Base-by-base conservation (phyloP, 64 coral and sea anemone species). In the Stylophora pistillata region DNA sequence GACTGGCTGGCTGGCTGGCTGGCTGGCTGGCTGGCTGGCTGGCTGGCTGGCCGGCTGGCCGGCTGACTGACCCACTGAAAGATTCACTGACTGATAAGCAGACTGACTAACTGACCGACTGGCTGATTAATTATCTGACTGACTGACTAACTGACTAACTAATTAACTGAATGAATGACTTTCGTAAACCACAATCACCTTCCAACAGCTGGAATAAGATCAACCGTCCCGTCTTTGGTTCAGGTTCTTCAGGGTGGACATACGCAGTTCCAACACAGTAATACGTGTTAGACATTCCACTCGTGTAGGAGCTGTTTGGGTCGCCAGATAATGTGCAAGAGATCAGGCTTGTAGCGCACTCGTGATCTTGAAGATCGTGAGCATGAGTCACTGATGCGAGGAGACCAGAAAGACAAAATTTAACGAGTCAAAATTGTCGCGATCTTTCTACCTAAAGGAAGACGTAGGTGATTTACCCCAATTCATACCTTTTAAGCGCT, bases 191-290 rank as follows among this genome's bases (percentile, higher is more conserved):
- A 47, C 7, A 9, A 58, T 64, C 82, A 99, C 97, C 97, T 76
- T 99, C 96, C 13, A 78, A 61, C 54, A 99, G 73, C n/a, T 99
- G 97, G 55, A 99, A 99, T 17, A 99, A 69, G 32, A 99, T 69
- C 12, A 99, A 79, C 30, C 97, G 84, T 13, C 97, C 97, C 26
- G 87, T 74, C 64, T 99, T 95, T 0, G 97, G 97, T 55, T 99
- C 97, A 79, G 90, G 55, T 77, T 99, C 97, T n/a, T 95, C 97
- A 3, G 93, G 93, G 71, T 81, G 87, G 25, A 99, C 93, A 41
- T 77, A 93, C 9, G 97, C 97, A 71, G 97, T 99, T 0, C 97
- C 97, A 9, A 99, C 93, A 58, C 93, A 99, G 77, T 93, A 99
- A 56, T 95, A 99, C 0, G 90, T 79, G 74, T 93, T 86, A 2